Evolutionary conservation across 2,113 vertebrate genomes (phyloP).

Genomic region (Hippolais icterina): DNA sequence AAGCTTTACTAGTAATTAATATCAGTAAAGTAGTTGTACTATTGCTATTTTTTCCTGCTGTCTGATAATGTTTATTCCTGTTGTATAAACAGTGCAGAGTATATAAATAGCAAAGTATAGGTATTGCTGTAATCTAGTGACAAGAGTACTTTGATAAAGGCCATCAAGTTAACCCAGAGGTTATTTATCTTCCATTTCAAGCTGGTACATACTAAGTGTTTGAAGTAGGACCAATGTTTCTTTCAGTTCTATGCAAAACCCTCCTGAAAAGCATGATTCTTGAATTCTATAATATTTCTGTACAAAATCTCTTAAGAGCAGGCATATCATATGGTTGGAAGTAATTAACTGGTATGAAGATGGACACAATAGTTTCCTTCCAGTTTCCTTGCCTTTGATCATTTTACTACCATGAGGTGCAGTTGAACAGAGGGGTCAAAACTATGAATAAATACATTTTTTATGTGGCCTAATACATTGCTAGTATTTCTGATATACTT

Average conservation of each 20-base stretch:
- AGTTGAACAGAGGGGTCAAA: constrained; percentile 11
- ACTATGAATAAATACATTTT: constrained; percentile 42
- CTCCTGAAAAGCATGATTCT: neutral
- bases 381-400: neutral
- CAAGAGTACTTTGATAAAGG: neutral
- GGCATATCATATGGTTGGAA: neutral
- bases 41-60: neutral
- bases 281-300: neutral
- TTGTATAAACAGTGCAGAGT: neutral
- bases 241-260: neutral
- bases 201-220: neutral
- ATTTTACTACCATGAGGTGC: neutral
- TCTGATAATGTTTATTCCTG: neutral
- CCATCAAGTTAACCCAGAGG: neutral
- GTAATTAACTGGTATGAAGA: neutral
- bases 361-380: neutral
- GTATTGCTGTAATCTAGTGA: neutral
- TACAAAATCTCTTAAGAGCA: neutral
- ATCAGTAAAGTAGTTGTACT: neutral
- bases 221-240: neutral
- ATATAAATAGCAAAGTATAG: neutral
- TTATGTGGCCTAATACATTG: neutral
- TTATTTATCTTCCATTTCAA: neutral
- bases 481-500: neutral
- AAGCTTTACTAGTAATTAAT: neutral